phyloP scores from a whole-genome alignment of 2,113 vertebrate species.

The Calcarius ornatus region DNA sequence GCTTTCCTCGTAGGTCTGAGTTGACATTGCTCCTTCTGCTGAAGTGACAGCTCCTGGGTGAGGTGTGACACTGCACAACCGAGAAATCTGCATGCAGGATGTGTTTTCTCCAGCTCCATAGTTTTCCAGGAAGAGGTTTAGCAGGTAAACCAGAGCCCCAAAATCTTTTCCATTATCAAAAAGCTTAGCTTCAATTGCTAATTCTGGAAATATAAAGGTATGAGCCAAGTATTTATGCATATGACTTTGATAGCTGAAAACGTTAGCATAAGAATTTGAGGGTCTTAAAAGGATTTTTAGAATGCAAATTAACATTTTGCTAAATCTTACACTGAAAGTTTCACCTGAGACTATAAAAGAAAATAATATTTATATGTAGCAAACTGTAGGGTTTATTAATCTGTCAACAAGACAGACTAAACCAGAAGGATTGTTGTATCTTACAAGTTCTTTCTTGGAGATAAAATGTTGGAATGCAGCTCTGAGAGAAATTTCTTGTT shows the following conservation, averaged over 20 bases:
- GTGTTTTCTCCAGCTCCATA: not conserved
- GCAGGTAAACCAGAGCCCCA: slow-evolving; percentile 4
- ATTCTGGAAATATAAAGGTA: not conserved
- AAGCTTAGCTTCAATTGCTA: not conserved
- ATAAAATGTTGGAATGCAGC: not conserved
- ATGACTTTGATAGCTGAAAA: not conserved
- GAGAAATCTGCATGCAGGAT: not conserved
- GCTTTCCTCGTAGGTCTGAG: not conserved
- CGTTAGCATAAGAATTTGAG: not conserved
- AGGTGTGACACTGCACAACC: not conserved
- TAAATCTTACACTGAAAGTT: not conserved
- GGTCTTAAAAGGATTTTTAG: not conserved
- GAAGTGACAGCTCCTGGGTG: not conserved
- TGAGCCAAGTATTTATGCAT: not conserved
- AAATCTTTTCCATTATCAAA: not conserved
- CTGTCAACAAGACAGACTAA: not conserved
- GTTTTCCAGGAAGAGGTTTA: not conserved
- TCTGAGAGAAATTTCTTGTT: not conserved
- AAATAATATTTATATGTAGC: not conserved
- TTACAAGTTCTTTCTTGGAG: not conserved
- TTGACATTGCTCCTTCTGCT: not conserved
- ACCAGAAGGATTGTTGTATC: not conserved
- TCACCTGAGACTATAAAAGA: slow-evolving; percentile 1
- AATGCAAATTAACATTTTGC: not conserved
- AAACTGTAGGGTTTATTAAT: not conserved